phyloP scores from a whole-genome alignment of 1,140 invertebrate species.

The Drosophila rufa region DNA sequence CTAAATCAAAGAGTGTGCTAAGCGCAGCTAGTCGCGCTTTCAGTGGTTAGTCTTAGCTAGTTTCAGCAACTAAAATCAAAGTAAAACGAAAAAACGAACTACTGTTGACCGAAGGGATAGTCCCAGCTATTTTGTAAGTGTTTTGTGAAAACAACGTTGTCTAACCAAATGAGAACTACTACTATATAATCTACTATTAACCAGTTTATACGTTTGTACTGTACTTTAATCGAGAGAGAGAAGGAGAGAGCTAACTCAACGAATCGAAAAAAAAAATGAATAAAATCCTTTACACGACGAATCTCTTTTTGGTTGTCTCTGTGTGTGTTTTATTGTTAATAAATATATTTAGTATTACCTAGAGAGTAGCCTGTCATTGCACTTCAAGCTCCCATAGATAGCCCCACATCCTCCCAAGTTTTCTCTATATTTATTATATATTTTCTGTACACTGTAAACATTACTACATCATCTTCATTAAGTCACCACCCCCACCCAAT shows the following conservation, averaged over 20 bases:
- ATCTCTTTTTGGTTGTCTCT: slow-evolving; percentile 54
- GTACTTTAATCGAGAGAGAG: slow-evolving; percentile 34
- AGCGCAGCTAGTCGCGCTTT: slow-evolving; percentile 52
- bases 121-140: slow-evolving; percentile 64
- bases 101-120: slow-evolving; percentile 39
- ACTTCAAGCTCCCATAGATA: slow-evolving; percentile 34
- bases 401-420: not conserved
- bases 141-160: slow-evolving; percentile 74
- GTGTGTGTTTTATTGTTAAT: slow-evolving; percentile 54
- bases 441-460: slow-evolving; percentile 11
- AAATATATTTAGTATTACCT: slow-evolving; percentile 9
- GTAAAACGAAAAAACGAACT: slow-evolving; percentile 11
- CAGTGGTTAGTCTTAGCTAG: slow-evolving; percentile 72
- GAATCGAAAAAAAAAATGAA: slow-evolving; percentile 30
- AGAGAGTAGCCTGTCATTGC: slow-evolving; percentile 43
- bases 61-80: slow-evolving; percentile 66
- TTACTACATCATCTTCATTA: slow-evolving; percentile 36
- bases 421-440: not conserved
- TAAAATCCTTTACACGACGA: slow-evolving; percentile 62
- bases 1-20: slow-evolving; percentile 57
- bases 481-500: slow-evolving; percentile 15
- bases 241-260: slow-evolving; percentile 24
- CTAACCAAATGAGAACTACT: slow-evolving; percentile 72
- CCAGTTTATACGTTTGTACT: slow-evolving; percentile 78
- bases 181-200: slow-evolving; percentile 60